Base-by-base conservation (phyloP, 2,888 invertebrate genomes). In the Calameuta pallipes region DNA sequence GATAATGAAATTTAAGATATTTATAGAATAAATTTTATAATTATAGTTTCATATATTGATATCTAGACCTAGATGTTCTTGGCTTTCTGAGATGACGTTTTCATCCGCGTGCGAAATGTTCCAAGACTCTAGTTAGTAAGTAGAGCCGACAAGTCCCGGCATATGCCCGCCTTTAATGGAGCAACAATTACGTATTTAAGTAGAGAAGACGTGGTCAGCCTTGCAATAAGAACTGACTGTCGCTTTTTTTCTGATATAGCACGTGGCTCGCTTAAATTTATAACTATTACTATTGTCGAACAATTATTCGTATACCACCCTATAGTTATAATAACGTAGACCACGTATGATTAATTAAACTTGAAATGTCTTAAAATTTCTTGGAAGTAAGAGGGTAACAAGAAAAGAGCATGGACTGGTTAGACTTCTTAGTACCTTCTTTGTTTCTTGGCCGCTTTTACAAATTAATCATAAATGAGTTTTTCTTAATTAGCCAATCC, bases 141-240 rank as follows among this genome's bases (percentile, higher is more conserved):
- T 56, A 56, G 56, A 56, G 56, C 23, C 56, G 56, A 56, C 56
- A 56, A 56, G 56, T 56, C 34, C 23, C 73, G 34, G 71, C 56
- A 56, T 56, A 56, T 56, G 9, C 56, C 23, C 71, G 74, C 73
- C 73, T 79, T 76, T 69, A 76, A 74, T 76, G 35, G 13, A 73
- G 70, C 33, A 70, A 79, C 76, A 79, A 79, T 77, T 74, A 69
- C 79, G 76, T 56, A 56, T 76, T 79, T 74, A 79, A 76, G 76
- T 74, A 73, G 33, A 37, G 76, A 73, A 35, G 33, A 73, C 76
- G 76, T 76, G 76, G 37, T 73, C 11, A 33, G 56, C 34, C 56
- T 76, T 33, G 30, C 35, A 75, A 41, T 75, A 37, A 75, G 68
- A 35, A 74, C 30, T 6, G 56, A 56, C 56, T 56, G 56, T 56